These are phyloP conservation scores for Caloenas nicobarica DNA, from an alignment of 2,113 vertebrate genomes.

Conservation along the genomic window DNA sequence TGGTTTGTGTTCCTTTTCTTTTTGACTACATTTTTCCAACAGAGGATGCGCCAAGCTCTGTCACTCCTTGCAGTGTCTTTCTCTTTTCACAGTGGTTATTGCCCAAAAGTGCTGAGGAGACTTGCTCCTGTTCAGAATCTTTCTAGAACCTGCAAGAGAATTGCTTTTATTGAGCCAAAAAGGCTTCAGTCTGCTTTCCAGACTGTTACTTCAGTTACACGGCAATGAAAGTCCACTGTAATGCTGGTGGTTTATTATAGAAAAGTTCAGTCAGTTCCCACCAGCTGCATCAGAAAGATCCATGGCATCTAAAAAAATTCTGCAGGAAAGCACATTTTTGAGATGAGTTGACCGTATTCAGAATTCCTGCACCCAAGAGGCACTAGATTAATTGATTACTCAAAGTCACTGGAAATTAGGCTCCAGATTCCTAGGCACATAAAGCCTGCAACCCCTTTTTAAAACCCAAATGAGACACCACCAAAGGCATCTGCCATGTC, in stretches of 20 bases:
- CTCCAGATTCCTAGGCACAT: not conserved
- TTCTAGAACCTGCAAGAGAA: not conserved
- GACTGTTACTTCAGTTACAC: not conserved
- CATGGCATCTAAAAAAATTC: not conserved
- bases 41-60: not conserved
- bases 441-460: not conserved
- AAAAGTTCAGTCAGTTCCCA: not conserved
- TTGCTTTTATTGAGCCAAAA: not conserved
- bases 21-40: not conserved
- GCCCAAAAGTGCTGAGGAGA: accelerated
- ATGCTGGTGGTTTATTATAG: not conserved
- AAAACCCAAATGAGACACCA: not conserved
- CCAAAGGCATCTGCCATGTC: not conserved
- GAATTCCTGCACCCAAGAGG: not conserved
- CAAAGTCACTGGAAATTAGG: not conserved
- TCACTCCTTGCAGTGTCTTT: not conserved
- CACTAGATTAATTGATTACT: not conserved
- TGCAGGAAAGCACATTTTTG: not conserved
- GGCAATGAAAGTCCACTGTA: not conserved
- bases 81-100: not conserved
- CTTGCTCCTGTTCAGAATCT: not conserved
- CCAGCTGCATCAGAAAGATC: not conserved
- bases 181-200: not conserved
- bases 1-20: not conserved
- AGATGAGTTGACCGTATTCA: not conserved